A percentile compares a stretch with the other conserved stretches of the same genome.
These are phyloP conservation scores for Acanthacorydalis orientalis DNA, from an alignment of 2,888 invertebrate genomes.

Conservation along the genomic window DNA sequence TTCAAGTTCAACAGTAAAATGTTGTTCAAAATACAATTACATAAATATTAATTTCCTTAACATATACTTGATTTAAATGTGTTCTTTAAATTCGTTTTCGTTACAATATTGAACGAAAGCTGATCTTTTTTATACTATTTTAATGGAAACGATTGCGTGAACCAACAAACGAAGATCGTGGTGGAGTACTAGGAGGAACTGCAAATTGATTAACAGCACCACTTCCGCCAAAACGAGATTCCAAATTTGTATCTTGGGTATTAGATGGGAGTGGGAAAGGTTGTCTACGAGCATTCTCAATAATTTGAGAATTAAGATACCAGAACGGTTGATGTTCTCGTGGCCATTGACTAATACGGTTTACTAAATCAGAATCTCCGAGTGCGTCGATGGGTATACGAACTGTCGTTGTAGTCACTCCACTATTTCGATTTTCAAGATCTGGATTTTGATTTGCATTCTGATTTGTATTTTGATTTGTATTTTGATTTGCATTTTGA, in stretches of 20 bases:
- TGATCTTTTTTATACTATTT: neutral
- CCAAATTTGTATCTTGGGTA: neutral
- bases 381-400: slow-evolving; percentile 46
- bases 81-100: neutral
- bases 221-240: neutral
- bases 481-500: slow-evolving; percentile 7
- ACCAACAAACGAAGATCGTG: neutral
- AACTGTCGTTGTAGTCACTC: slow-evolving; percentile 23
- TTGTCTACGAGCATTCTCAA: slow-evolving; percentile 35
- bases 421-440: slow-evolving; percentile 35
- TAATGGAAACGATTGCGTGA: neutral
- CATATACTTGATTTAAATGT: neutral
- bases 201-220: neutral
- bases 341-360: slow-evolving; percentile 46
- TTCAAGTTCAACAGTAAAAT: too few species aligned
- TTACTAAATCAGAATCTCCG: slow-evolving; percentile 41
- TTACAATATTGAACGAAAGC: too few species aligned
- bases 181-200: neutral
- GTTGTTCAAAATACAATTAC: too few species aligned
- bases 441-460: slow-evolving; percentile 14
- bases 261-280: slow-evolving; percentile 21
- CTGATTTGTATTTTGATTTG: too few species aligned
- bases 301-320: slow-evolving; percentile 49
- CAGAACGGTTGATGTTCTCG: slow-evolving; percentile 54
- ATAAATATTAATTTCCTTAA: too few species aligned